phyloP scores from a whole-genome alignment of 2,888 invertebrate species.

The Pristionchus mayeri region DNA sequence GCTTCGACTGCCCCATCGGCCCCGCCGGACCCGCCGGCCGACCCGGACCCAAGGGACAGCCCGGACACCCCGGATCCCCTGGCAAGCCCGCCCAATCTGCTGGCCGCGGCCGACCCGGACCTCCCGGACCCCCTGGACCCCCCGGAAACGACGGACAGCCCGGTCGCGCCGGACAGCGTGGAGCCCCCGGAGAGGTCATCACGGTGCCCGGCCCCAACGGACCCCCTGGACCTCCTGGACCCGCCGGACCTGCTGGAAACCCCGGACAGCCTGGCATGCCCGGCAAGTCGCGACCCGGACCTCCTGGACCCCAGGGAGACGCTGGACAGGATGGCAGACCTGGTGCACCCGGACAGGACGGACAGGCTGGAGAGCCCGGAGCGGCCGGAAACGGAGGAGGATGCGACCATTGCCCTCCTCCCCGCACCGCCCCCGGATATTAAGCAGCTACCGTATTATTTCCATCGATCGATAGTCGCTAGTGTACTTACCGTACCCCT shows the following conservation, averaged over 20 bases:
- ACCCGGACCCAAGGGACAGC: constrained; percentile 53
- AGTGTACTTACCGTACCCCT: background rate
- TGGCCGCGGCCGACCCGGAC: constrained; percentile 58
- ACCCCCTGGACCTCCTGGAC: constrained; percentile 60
- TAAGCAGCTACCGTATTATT: background rate
- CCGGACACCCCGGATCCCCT: constrained; percentile 56
- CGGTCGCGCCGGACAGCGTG: constrained; percentile 58
- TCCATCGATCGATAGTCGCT: background rate
- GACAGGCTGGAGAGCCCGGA: constrained; percentile 64
- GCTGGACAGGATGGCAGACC: constrained; percentile 52
- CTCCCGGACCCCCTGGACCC: constrained; percentile 59
- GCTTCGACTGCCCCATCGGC: constrained; percentile 53
- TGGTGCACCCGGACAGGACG: constrained; percentile 54
- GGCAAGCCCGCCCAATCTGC: constrained; percentile 59
- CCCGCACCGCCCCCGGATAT: constrained; percentile 46
- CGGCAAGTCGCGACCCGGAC: constrained; percentile 62
- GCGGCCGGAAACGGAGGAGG: constrained; percentile 55
- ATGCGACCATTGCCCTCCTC: constrained; percentile 51
- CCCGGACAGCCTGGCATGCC: constrained; percentile 58
- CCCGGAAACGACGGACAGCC: constrained; percentile 59
- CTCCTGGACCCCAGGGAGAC: constrained; percentile 61
- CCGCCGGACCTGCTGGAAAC: constrained; percentile 57
- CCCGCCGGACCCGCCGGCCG: constrained; percentile 53
- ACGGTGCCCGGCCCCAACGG: constrained; percentile 53
- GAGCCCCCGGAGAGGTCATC: constrained; percentile 57